These are phyloP conservation scores for Exephanes ischioxanthus DNA, from an alignment of 2,888 invertebrate species.

Conservation along the genomic window DNA sequence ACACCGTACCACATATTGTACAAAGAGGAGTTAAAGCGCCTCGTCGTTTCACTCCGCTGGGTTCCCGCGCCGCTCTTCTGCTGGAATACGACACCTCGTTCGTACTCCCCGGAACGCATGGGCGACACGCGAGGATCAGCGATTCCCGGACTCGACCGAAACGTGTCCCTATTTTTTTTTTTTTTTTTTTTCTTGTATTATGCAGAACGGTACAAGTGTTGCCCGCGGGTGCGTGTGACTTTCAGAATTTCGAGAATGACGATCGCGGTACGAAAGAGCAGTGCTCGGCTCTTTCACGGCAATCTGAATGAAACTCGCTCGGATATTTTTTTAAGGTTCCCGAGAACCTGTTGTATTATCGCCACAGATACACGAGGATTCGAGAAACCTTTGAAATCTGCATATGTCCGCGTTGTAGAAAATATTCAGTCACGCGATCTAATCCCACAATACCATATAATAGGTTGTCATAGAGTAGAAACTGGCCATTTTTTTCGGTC, in stretches of 20 bases:
- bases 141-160: slow-evolving; percentile 58
- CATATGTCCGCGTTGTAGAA: slow-evolving; percentile 6
- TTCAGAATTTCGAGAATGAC: slow-evolving; percentile 42
- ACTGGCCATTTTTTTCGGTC: background rate
- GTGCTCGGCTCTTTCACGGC: background rate
- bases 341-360: slow-evolving; percentile 35
- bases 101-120: slow-evolving; percentile 29
- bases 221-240: slow-evolving; percentile 34
- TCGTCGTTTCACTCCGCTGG: slow-evolving; percentile 35
- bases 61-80: slow-evolving; percentile 41
- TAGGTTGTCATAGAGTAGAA: background rate
- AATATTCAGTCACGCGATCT: slow-evolving; percentile 1
- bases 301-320: slow-evolving; percentile 54
- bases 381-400: slow-evolving; percentile 12
- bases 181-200: slow-evolving; percentile 25
- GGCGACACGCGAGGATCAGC: slow-evolving; percentile 35
- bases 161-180: slow-evolving; percentile 15
- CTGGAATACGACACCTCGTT: slow-evolving; percentile 63
- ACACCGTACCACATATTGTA: slow-evolving; percentile 19
- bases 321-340: slow-evolving; percentile 11
- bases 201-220: slow-evolving; percentile 10
- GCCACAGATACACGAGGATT: slow-evolving; percentile 3
- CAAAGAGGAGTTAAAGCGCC: slow-evolving; percentile 30
- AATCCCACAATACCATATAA: background rate
- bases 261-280: slow-evolving; percentile 13